Conservation (phyloP, 1,140 invertebrate genomes). For the Brachionus plicatilis region DNA sequence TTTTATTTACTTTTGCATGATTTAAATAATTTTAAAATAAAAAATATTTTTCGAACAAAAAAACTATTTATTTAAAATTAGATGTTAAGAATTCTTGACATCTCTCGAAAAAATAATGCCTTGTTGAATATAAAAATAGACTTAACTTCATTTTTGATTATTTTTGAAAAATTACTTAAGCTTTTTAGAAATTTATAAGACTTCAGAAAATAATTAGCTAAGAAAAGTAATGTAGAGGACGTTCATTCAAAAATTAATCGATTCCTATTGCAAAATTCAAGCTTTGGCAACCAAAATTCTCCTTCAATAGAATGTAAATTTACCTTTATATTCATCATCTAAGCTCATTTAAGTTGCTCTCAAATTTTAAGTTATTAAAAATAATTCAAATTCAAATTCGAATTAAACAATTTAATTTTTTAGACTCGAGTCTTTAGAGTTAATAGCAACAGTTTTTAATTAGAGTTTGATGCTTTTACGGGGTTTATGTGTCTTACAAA, state of each 20-base stretch:
- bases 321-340: not conserved
- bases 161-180: not conserved
- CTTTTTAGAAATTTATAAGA: not conserved
- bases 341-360: not conserved
- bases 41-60: too few relatives aligned
- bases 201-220: not conserved
- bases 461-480: not conserved
- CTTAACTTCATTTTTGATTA: not conserved
- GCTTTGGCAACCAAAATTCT: not conserved
- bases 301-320: not conserved
- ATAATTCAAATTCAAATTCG: not conserved
- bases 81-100: too few relatives aligned
- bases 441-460: constrained; percentile 23
- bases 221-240: not conserved
- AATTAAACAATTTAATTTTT: not conserved
- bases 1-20: not conserved
- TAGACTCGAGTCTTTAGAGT: not conserved
- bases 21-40: too few relatives aligned
- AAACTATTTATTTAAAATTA: too few relatives aligned
- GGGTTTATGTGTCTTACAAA: not conserved
- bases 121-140: too few relatives aligned
- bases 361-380: not conserved
- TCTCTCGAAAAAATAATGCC: too few relatives aligned
- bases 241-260: not conserved
- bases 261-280: not conserved